A percentile compares a stretch with the other conserved stretches of the same genome.
phyloP scores from a whole-genome alignment of 30 jellyfish, hydroid and myxozoan species.

The Nemopilema nomurai region DNA sequence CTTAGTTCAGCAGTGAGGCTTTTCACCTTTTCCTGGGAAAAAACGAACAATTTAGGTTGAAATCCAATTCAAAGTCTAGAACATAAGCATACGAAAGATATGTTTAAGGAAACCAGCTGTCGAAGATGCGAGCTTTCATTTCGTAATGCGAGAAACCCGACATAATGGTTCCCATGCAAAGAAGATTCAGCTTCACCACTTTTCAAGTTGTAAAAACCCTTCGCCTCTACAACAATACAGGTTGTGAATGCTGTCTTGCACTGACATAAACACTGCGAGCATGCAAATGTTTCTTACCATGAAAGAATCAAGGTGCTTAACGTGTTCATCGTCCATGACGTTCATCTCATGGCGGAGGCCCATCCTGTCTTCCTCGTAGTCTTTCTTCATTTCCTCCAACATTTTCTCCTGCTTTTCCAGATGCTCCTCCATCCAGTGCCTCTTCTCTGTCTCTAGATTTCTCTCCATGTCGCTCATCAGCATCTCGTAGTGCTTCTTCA shows the following conservation, averaged over 20 bases:
- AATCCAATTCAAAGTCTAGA: too few species aligned
- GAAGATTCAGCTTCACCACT: too few species aligned
- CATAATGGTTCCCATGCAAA: too few species aligned
- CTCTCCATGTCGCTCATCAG: conserved; percentile 24
- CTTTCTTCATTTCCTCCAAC: conserved; percentile 41
- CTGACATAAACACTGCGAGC: too few species aligned
- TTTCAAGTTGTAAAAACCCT: too few species aligned
- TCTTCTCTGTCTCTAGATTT: conserved; percentile 36
- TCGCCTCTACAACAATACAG: too few species aligned
- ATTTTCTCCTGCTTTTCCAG: conserved; percentile 39
- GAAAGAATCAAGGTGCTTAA: conserved; percentile 13
- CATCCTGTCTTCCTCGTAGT: conserved; percentile 44
- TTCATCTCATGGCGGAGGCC: conserved; percentile 11
- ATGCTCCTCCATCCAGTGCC: conserved; percentile 39
- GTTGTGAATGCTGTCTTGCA: too few species aligned
- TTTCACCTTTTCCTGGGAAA: conserved; percentile 22
- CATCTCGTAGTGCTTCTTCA: conserved; percentile 63
- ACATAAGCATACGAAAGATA: too few species aligned
- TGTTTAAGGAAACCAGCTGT: too few species aligned
- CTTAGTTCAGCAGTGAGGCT: conserved; percentile 21
- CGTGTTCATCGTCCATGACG: conserved; percentile 41
- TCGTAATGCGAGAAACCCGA: too few species aligned
- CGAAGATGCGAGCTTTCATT: too few species aligned
- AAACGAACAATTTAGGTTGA: neutral
- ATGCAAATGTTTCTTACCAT: conserved; percentile 5